Evolutionary conservation across 2,113 vertebrate genomes (phyloP).

Genomic region (Thryonomys swinderianus): DNA sequence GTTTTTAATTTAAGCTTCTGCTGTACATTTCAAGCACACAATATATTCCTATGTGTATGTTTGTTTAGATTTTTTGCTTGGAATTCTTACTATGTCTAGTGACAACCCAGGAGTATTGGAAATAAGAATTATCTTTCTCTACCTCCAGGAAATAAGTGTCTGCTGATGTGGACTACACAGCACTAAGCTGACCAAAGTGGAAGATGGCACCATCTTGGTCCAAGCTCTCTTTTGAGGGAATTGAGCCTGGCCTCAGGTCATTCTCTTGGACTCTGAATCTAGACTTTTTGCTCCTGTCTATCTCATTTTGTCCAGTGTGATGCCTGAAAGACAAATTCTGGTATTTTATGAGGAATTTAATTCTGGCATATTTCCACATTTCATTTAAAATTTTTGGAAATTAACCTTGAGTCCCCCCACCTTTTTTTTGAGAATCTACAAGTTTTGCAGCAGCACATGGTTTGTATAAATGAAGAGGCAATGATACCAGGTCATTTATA

Average conservation of each 20-base stretch:
- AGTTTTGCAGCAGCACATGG: not conserved
- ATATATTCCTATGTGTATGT: not conserved
- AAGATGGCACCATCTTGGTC: not conserved
- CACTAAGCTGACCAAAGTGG: not conserved
- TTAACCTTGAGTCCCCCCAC: not conserved
- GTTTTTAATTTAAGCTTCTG: not conserved
- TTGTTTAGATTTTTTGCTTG: not conserved
- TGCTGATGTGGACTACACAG: not conserved
- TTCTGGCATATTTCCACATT: not conserved
- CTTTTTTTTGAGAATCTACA: not conserved
- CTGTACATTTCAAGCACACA: not conserved
- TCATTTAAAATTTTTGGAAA: not conserved
- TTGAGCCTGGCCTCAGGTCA: not conserved
- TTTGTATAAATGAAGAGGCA: not conserved
- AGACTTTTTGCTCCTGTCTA: not conserved
- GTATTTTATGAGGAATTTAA: not conserved
- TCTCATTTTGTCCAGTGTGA: not conserved
- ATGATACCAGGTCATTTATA: not conserved
- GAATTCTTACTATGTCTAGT: not conserved
- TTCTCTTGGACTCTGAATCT: not conserved
- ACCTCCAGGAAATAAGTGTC: not conserved
- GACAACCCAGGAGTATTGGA: not conserved
- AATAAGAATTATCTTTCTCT: not conserved
- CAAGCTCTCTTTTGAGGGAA: not conserved
- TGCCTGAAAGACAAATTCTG: not conserved